A percentile compares a stretch with the other conserved stretches of the same genome.
Evolutionary conservation across 2,888 invertebrate species (phyloP).

Genomic region (Phaedon cochleariae): DNA sequence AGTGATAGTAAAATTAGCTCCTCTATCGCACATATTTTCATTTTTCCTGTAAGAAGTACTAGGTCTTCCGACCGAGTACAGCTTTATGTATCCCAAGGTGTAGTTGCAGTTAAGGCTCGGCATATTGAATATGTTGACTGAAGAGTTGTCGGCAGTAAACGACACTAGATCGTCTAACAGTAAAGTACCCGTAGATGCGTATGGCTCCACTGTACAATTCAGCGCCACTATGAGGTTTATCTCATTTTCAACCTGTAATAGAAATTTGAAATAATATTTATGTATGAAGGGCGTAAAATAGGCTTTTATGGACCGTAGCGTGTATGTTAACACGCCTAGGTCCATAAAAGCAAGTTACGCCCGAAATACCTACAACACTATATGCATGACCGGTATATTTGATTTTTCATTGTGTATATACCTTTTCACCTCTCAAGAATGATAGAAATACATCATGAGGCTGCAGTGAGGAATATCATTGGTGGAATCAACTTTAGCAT

Average conservation of each 20-base stretch:
- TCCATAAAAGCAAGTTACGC: too few species aligned
- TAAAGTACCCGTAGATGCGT: constrained; percentile 36
- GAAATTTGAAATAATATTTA: too few species aligned
- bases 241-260: constrained; percentile 34
- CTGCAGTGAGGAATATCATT: too few species aligned
- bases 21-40: not conserved
- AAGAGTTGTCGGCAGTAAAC: constrained; percentile 34
- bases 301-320: too few species aligned
- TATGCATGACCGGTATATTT: too few species aligned
- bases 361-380: too few species aligned
- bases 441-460: too few species aligned
- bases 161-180: constrained; percentile 32
- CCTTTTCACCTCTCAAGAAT: too few species aligned
- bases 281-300: too few species aligned
- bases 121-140: constrained; percentile 32
- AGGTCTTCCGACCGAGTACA: constrained; percentile 20
- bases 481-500: too few species aligned
- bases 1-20: not conserved
- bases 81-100: constrained; percentile 36
- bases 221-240: constrained; percentile 40
- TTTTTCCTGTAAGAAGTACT: not conserved
- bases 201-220: constrained; percentile 33
- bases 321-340: too few species aligned
- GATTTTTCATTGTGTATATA: too few species aligned
- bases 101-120: constrained; percentile 29